Conservation (phyloP, 2,888 invertebrate genomes). For the Orthosia gothica region DNA sequence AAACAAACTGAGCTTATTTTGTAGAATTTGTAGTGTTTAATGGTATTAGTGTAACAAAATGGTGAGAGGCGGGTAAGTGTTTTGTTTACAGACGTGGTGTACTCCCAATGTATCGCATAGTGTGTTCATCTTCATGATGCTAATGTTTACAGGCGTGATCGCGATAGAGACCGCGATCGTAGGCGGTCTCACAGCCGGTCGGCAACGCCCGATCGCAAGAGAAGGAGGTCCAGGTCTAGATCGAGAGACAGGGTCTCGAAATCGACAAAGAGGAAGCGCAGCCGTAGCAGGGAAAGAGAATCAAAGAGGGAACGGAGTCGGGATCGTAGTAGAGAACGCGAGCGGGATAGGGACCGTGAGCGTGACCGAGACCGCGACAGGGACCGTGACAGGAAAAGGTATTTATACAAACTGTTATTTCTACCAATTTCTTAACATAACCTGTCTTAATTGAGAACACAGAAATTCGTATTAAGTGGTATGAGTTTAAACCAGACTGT, state of each 20-base stretch:
- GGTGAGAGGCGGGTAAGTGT: constrained; percentile 88
- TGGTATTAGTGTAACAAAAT: constrained; percentile 62
- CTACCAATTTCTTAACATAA: not conserved
- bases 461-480: not conserved
- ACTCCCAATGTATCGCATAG: not conserved
- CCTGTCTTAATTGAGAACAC: not conserved
- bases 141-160: constrained; percentile 82
- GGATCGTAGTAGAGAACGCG: constrained; percentile 87
- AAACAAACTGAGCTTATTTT: constrained; percentile 38
- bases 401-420: constrained; percentile 7
- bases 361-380: constrained; percentile 76
- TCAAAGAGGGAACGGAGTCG: constrained; percentile 83
- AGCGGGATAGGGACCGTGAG: constrained; percentile 89
- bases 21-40: constrained; percentile 61
- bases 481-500: no score
- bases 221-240: constrained; percentile 91
- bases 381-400: constrained; percentile 63
- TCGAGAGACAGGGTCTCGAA: constrained; percentile 92
- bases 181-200: constrained; percentile 92
- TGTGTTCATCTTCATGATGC: constrained; percentile 13
- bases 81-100: not conserved
- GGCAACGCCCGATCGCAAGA: constrained; percentile 90
- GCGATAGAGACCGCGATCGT: constrained; percentile 87
- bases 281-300: constrained; percentile 93
- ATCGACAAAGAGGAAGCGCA: constrained; percentile 92